Percentiles rank a stretch among this genome's conserved stretches.
These are phyloP conservation scores for Parasteatoda tepidariorum DNA, from an alignment of 1,140 invertebrate genomes.

Conservation along the genomic window DNA sequence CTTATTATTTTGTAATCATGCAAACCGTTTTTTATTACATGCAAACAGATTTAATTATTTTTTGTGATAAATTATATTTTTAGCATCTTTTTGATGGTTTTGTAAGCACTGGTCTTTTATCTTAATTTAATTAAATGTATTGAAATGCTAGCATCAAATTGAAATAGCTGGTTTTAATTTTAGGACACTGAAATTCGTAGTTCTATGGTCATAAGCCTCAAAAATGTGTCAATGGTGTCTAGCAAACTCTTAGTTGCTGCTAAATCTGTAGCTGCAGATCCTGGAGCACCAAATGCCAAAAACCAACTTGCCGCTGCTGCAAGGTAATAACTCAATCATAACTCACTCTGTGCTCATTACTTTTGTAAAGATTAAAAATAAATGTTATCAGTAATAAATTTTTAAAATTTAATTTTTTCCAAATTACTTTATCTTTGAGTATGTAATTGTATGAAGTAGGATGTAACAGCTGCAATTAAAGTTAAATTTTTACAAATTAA, in stretches of 20 bases:
- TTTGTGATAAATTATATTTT: too few species aligned
- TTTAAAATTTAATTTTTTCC: not conserved
- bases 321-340: conserved; percentile 69
- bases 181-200: conserved; percentile 77
- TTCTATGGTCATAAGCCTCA: conserved; percentile 86
- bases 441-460: too few species aligned
- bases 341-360: not conserved
- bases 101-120: too few species aligned
- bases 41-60: too few species aligned
- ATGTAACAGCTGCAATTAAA: too few species aligned
- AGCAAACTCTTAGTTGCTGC: conserved; percentile 87
- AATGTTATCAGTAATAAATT: not conserved
- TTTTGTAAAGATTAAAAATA: not conserved
- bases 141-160: not conserved
- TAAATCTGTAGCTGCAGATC: conserved; percentile 89
- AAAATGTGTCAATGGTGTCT: conserved; percentile 87
- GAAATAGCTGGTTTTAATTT: conserved; percentile 26
- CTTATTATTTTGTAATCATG: too few species aligned
- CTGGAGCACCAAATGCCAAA: conserved; percentile 88
- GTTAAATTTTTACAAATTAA: too few species aligned
- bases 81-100: too few species aligned
- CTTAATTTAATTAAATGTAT: not conserved
- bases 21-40: too few species aligned
- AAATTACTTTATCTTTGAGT: not conserved
- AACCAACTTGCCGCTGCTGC: conserved; percentile 89